These are phyloP conservation scores for Chiridota heheva DNA, from an alignment of 35 echinoderm and acorn worm species.

Conservation along the genomic window DNA sequence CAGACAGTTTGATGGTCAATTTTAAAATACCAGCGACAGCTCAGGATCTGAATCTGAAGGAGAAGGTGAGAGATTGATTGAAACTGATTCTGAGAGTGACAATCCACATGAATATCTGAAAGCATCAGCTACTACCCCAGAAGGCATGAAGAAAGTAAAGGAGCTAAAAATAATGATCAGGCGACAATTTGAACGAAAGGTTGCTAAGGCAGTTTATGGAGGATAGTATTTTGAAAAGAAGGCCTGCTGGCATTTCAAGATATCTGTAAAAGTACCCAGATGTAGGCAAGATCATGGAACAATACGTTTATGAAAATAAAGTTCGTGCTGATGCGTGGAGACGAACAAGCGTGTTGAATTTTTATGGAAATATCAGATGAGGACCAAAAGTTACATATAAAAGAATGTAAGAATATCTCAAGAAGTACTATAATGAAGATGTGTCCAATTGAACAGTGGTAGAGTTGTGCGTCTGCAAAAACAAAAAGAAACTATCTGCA, in stretches of 20 bases:
- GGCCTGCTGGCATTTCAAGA: not conserved
- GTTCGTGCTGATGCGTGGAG: conserved; percentile 55
- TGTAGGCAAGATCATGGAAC: conserved; percentile 39
- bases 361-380: conserved; percentile 38
- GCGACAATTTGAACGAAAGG: conserved; percentile 3
- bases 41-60: not conserved
- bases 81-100: not conserved
- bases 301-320: conserved; percentile 10
- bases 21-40: not conserved
- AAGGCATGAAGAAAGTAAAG: not conserved
- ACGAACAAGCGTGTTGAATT: conserved; percentile 43
- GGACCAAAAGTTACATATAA: conserved; percentile 24
- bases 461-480: conserved; percentile 16
- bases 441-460: conserved; percentile 34
- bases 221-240: conserved; percentile 19
- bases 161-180: not conserved
- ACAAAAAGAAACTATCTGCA: conserved; percentile 15
- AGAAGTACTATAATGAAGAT: conserved; percentile 7
- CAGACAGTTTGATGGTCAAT: too few relatives aligned
- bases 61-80: not conserved
- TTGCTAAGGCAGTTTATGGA: not conserved
- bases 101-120: not conserved
- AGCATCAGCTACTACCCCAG: not conserved
- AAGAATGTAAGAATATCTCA: not conserved
- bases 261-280: conserved; percentile 9